These are phyloP conservation scores for Chelonus formosanus DNA, from an alignment of 2,888 invertebrate species.

Conservation along the genomic window DNA sequence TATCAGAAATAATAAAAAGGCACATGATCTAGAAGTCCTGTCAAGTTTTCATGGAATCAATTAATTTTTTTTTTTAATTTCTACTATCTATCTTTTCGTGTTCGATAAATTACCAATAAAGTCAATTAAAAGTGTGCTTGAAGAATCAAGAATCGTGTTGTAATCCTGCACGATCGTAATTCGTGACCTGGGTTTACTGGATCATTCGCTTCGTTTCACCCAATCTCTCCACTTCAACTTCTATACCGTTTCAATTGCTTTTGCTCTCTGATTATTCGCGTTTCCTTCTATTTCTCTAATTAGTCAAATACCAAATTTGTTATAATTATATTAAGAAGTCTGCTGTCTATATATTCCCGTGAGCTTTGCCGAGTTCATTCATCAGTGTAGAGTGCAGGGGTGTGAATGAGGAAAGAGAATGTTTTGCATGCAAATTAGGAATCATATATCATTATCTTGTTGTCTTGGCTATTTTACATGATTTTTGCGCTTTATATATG, in stretches of 20 bases:
- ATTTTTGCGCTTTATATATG: no score
- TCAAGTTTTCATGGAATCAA: background rate
- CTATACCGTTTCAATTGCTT: constrained; percentile 9
- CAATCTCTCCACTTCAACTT: constrained; percentile 16
- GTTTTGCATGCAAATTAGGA: no score
- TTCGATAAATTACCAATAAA: constrained; percentile 2
- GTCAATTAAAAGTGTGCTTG: constrained; percentile 12
- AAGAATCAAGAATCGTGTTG: constrained; percentile 24
- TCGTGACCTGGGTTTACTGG: constrained; percentile 26
- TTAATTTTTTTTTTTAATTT: background rate
- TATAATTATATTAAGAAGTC: constrained; percentile 10
- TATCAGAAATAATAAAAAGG: no score
- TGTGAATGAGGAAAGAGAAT: no score
- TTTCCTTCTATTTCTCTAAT: background rate
- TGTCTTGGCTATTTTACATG: no score
- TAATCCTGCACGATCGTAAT: constrained; percentile 27
- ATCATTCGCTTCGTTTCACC: constrained; percentile 34
- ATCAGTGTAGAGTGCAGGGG: background rate
- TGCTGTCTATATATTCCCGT: background rate
- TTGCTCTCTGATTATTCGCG: constrained; percentile 5
- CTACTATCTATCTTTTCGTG: background rate
- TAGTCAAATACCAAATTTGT: background rate
- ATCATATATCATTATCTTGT: no score
- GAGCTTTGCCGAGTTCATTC: constrained; percentile 10
- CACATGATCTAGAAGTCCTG: no score